These are phyloP conservation scores for Caloenas nicobarica DNA, from an alignment of 2,113 vertebrate species.

Conservation along the genomic window DNA sequence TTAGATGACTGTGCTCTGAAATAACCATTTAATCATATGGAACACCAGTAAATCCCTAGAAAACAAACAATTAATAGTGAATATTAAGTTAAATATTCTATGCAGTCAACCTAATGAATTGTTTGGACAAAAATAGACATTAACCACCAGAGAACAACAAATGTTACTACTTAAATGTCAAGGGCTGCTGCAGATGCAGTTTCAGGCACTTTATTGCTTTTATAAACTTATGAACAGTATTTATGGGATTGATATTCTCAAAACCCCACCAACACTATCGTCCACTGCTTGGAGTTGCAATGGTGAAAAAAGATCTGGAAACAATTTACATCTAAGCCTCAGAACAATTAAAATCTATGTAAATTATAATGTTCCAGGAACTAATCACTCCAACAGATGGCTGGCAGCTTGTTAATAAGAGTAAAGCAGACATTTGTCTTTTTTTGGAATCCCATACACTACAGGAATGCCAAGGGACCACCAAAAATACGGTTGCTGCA, in stretches of 20 bases:
- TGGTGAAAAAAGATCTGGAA: background rate
- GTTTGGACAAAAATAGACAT: constrained; percentile 28
- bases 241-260: constrained; percentile 31
- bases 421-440: background rate
- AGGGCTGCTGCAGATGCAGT: constrained; percentile 19
- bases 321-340: constrained; percentile 28
- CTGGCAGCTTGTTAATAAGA: constrained; percentile 24
- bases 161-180: constrained; percentile 24
- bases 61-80: constrained; percentile 66
- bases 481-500: background rate
- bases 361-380: constrained; percentile 44
- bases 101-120: constrained; percentile 46
- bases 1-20: constrained; percentile 51
- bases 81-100: constrained; percentile 70
- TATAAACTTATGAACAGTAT: constrained; percentile 44
- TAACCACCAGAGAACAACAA: constrained; percentile 24
- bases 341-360: constrained; percentile 45
- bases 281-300: background rate
- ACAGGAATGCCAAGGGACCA: background rate
- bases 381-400: constrained; percentile 28
- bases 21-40: constrained; percentile 66
- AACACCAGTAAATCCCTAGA: constrained; percentile 35
- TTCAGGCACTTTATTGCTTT: constrained; percentile 46
- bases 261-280: background rate
- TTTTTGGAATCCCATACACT: background rate